Evolutionary conservation across 2,888 invertebrate genomes (phyloP).

Genomic region (Pachycephus smyrnensis): DNA sequence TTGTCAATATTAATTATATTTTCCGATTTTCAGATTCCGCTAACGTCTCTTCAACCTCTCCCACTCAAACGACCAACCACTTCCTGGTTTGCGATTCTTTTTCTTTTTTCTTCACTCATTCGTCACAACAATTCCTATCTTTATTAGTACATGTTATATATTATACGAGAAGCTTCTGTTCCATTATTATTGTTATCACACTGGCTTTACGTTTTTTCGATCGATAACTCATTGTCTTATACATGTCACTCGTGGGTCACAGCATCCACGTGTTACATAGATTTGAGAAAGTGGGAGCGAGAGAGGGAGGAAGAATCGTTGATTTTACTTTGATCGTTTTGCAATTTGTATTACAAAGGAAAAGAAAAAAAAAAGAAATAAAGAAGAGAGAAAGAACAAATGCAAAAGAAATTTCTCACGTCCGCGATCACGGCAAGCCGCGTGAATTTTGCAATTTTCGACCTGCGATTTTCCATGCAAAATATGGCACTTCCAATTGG

Average conservation of each 20-base stretch:
- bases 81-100: constrained; percentile 26
- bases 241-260: background rate
- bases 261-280: background rate
- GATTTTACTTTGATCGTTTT: background rate
- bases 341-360: background rate
- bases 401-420: background rate
- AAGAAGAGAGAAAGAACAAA: background rate
- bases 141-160: constrained; percentile 29
- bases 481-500: constrained; percentile 1
- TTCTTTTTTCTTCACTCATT: constrained; percentile 20
- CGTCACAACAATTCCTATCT: constrained; percentile 16
- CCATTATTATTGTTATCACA: constrained; percentile 20
- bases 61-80: constrained; percentile 39
- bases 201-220: constrained; percentile 29
- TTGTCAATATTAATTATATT: constrained; percentile 44
- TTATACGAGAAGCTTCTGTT: constrained; percentile 6
- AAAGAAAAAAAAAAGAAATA: background rate
- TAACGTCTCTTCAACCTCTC: constrained; percentile 43
- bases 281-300: background rate
- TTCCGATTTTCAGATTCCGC: constrained; percentile 60
- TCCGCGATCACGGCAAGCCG: background rate
- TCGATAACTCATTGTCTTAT: background rate
- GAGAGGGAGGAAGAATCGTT: background rate
- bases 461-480: background rate
- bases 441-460: background rate